Evolutionary conservation across 2,888 invertebrate genomes (phyloP).

Genomic region (Aromia moschata): DNA sequence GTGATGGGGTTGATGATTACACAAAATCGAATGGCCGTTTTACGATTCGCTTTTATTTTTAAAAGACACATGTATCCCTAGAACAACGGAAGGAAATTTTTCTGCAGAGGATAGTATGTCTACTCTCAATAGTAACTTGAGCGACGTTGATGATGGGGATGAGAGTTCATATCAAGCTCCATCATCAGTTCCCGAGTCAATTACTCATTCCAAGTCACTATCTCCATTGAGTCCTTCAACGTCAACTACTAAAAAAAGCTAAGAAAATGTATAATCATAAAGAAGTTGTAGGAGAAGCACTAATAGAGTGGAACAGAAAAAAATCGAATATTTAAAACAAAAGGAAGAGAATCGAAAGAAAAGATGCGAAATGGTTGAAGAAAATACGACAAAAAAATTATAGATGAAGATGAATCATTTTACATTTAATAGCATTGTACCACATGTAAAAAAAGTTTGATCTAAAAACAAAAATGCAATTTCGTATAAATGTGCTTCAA

Average conservation of each 20-base stretch:
- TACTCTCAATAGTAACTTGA: neutral
- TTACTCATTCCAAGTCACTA: neutral
- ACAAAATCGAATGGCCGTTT: constrained; percentile 6
- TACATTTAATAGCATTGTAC: too few species aligned
- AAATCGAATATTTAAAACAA: constrained; percentile 12
- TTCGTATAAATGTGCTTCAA: constrained; percentile 4
- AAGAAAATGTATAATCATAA: neutral
- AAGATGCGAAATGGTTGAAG: constrained; percentile 15
- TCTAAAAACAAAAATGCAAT: constrained; percentile 6
- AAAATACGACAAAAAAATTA: constrained; percentile 6
- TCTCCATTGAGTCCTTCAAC: neutral
- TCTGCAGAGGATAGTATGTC: neutral
- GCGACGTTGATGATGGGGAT: neutral
- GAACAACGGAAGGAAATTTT: constrained; percentile 19
- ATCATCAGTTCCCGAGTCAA: neutral
- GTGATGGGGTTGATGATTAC: constrained; percentile 15
- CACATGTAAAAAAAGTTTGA: constrained; percentile 4
- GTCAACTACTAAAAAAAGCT: neutral
- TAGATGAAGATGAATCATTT: constrained; percentile 18
- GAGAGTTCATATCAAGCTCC: neutral
- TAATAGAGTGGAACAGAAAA: constrained; percentile 13
- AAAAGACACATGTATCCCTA: constrained; percentile 13
- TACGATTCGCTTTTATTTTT: constrained; percentile 19
- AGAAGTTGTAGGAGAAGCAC: constrained; percentile 12
- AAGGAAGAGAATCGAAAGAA: constrained; percentile 22